These are phyloP conservation scores for Xestia ashworthii DNA, from an alignment of 2,888 invertebrate genomes.

Conservation along the genomic window DNA sequence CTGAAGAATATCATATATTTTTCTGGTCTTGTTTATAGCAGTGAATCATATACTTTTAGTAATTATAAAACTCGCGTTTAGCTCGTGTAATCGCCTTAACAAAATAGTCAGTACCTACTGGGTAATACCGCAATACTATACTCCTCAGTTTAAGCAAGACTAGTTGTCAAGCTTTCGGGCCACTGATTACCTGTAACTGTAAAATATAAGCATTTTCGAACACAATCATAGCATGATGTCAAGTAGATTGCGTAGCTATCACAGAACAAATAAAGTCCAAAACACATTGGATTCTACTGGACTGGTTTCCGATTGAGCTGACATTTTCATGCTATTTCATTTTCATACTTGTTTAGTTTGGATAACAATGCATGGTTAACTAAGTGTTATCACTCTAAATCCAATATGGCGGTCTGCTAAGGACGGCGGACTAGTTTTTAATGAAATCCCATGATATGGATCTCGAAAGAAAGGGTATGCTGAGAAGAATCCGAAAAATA, in stretches of 20 bases:
- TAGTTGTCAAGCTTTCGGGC: not conserved
- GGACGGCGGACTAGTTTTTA: not conserved
- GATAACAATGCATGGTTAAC: not conserved
- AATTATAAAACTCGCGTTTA: too few relatives aligned
- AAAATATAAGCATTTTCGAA: not conserved
- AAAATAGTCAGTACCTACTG: not conserved
- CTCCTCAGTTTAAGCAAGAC: not conserved
- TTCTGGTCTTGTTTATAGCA: too few relatives aligned
- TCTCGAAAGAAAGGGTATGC: not conserved
- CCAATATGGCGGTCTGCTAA: not conserved
- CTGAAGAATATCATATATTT: too few relatives aligned
- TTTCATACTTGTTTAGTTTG: not conserved
- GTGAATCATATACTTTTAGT: too few relatives aligned
- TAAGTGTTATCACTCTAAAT: not conserved
- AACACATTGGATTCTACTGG: not conserved
- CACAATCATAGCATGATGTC: not conserved
- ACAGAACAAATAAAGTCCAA: not conserved
- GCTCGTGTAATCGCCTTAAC: too few relatives aligned
- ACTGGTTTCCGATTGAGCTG: not conserved
- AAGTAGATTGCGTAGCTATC: not conserved
- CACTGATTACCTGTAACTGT: not conserved
- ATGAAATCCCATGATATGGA: not conserved
- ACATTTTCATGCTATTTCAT: not conserved
- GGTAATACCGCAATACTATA: not conserved
- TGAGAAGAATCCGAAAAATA: not conserved